Base-by-base conservation (phyloP, 2,888 invertebrate species). In the Eumerus sabulonum region DNA sequence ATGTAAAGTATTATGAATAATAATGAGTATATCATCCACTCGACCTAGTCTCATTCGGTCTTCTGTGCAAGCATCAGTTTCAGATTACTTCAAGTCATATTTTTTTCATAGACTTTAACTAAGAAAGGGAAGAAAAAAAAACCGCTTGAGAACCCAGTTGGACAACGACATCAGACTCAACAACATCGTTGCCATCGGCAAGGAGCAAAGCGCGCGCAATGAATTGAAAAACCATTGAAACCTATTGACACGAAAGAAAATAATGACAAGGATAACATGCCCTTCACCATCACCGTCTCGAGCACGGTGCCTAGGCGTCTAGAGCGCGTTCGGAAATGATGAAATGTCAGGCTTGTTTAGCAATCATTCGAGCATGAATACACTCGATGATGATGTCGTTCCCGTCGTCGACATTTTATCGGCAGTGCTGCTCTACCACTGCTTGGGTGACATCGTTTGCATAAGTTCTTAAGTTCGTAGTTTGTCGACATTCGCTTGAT, bases 191-290 rank as follows among this genome's bases (percentile, higher is more conserved):
- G 50, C 35, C 47, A 38, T n/a, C 57, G 48, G 35, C 70, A 62
- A 57, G 45, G 38, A 68, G 44, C 45, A 70, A 66, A 51, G 59
- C 60, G 60, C 79, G 79, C 73, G 63, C 79, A 74, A 79, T 70
- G 79, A 79, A 79, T 79, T 79, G 79, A 77, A 73, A 87, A 87
- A 85, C 86, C 86, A 87, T 87, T 87, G 84, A 86, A 86, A 86
- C 85, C 87, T 87, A 87, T 87, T 87, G 87, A 87, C 85, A 86
- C 85, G 87, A 86, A 86, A 87, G 87, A 87, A 87, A 87, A 87
- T 87, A 87, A 87, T 87, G 88, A 87, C 84, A 74, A 74, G 79
- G 79, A 79, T 79, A 79, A 79, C 79, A 79, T 79, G 57, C 79
- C 27, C 27, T 27, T 7, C 27, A 27, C 27, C 27, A 27, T 27